A percentile compares a stretch with the other conserved stretches of the same genome.
Evolutionary conservation across 2,888 invertebrate genomes (phyloP).

Genomic region (Hypomecis atomaria): DNA sequence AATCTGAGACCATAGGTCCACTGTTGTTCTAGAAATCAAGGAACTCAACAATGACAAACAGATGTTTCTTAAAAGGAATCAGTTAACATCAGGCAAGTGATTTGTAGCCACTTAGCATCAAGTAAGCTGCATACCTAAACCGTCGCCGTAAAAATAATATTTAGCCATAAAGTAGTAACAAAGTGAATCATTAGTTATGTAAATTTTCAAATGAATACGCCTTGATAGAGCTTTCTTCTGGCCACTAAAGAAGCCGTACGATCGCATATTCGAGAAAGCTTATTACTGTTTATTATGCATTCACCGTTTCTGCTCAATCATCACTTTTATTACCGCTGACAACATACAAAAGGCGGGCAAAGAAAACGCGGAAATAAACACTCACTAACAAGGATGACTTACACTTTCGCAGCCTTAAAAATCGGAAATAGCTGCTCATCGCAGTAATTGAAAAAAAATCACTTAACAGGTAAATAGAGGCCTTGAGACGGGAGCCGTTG

Average conservation of each 20-base stretch:
- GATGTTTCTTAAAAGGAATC: constrained; percentile 35
- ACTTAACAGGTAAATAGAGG: constrained; percentile 80
- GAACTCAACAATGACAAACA: constrained; percentile 67
- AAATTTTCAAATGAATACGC: constrained; percentile 2
- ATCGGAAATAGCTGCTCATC: constrained; percentile 72
- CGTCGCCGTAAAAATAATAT: no score
- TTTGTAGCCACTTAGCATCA: no score
- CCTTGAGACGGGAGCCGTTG: constrained; percentile 51
- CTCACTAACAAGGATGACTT: constrained; percentile 80
- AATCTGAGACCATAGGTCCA: constrained; percentile 47
- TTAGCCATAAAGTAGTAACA: background rate
- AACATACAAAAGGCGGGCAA: constrained; percentile 44
- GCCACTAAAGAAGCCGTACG: constrained; percentile 15
- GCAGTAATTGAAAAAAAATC: constrained; percentile 83
- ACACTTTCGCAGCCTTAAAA: constrained; percentile 66
- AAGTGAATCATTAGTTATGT: constrained; percentile 4
- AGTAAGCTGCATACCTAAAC: no score
- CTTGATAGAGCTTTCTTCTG: constrained; percentile 7
- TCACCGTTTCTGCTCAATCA: constrained; percentile 51
- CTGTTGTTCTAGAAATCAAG: constrained; percentile 56
- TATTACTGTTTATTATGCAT: constrained; percentile 32
- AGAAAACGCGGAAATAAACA: constrained; percentile 68
- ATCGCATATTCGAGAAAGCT: constrained; percentile 27
- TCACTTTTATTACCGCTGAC: constrained; percentile 59
- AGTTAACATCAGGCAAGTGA: no score